Conservation (phyloP, 2,888 invertebrate species). For the Erynnis tages region DNA sequence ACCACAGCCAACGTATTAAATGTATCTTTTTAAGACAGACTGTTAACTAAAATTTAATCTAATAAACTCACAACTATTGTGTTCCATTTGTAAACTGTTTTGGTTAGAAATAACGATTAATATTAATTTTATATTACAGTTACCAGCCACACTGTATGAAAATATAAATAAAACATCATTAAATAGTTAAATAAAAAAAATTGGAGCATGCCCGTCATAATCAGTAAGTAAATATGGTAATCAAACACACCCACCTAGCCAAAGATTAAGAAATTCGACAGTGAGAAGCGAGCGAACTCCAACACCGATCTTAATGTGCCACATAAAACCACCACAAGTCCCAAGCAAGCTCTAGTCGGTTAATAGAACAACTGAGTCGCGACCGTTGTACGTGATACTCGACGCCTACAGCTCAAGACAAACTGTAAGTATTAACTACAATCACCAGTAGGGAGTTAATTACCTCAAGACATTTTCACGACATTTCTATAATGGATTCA, state of each 20-base stretch:
- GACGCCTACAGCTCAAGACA: constrained; percentile 57
- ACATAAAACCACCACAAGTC: constrained; percentile 54
- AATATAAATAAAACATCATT: constrained; percentile 6
- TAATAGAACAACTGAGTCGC: constrained; percentile 50
- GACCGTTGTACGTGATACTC: constrained; percentile 36
- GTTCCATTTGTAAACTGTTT: constrained; percentile 22
- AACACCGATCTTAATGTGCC: constrained; percentile 57
- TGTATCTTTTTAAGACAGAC: constrained; percentile 1
- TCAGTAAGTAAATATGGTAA: constrained; percentile 24
- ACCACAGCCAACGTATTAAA: constrained; percentile 1
- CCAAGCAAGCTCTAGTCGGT: constrained; percentile 74
- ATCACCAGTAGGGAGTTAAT: constrained; percentile 80
- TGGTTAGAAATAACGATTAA: constrained; percentile 21
- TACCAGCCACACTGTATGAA: constrained; percentile 4
- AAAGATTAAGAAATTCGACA: constrained; percentile 28
- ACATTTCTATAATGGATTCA: constrained; percentile 79
- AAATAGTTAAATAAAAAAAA: constrained; percentile 22
- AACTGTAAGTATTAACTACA: constrained; percentile 67
- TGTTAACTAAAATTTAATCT: constrained; percentile 13
- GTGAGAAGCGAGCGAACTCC: constrained; percentile 42
- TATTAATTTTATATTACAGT: not conserved
- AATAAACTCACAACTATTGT: constrained; percentile 22
- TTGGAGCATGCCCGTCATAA: constrained; percentile 30
- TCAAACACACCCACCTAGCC: constrained; percentile 32
- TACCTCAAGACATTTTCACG: constrained; percentile 81